Evolutionary conservation across 2,797 vertebrate genomes (phyloP).

Genomic region (Anguilla marmorata): DNA sequence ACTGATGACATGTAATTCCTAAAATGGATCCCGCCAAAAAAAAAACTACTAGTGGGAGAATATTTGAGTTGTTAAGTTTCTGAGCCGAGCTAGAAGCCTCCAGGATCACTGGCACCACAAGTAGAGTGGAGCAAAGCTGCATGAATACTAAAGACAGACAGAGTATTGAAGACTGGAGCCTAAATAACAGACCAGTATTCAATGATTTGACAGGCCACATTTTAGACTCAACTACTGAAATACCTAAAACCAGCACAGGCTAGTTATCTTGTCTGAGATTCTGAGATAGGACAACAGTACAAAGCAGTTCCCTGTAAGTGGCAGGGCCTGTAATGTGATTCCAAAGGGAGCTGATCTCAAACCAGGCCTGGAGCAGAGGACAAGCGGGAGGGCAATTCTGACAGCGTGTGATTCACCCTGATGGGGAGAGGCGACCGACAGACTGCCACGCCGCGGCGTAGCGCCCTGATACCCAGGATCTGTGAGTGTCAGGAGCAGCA

Average conservation of each 20-base stretch:
- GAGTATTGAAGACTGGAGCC: neutral
- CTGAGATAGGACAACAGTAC: slow-evolving; percentile 7
- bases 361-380: neutral
- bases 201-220: slow-evolving; percentile 3
- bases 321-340: neutral
- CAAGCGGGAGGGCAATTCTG: neutral
- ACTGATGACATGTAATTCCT: slow-evolving; percentile 10
- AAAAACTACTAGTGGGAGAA: neutral
- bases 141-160: neutral
- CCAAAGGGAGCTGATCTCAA: neutral
- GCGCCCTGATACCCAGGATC: neutral
- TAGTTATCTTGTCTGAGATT: slow-evolving; percentile 1
- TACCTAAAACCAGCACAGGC: slow-evolving; percentile 11
- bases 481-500: neutral
- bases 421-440: slow-evolving; percentile 15
- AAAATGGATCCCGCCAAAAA: neutral
- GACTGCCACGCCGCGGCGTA: neutral
- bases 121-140: neutral
- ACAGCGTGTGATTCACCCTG: slow-evolving; percentile 8
- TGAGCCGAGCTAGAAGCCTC: neutral
- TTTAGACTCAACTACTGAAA: slow-evolving; percentile 1
- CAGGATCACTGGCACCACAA: neutral
- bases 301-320: neutral
- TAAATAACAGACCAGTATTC: neutral
- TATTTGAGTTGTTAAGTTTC: neutral